phyloP scores from a whole-genome alignment of 2,797 vertebrate genomes.

The Neolamprologus multifasciatus region DNA sequence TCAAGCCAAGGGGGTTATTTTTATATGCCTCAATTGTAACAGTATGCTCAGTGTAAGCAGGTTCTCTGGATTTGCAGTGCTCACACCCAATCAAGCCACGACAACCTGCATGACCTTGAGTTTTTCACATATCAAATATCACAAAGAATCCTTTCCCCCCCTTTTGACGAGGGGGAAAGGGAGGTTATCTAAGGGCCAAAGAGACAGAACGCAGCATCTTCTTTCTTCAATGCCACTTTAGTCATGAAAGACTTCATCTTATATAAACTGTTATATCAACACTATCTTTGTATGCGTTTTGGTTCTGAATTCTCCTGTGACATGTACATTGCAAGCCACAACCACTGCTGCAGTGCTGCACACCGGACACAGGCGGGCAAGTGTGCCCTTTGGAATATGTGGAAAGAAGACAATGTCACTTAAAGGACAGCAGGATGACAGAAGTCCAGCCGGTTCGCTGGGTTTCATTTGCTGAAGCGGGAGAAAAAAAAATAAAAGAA shows the following conservation, averaged over 20 bases:
- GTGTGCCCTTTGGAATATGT: not conserved
- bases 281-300: not conserved
- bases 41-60: not conserved
- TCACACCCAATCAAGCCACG: not conserved
- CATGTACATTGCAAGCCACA: not conserved
- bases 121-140: not conserved
- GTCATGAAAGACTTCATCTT: not conserved
- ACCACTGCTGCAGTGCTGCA: not conserved
- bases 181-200: not conserved
- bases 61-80: not conserved
- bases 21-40: not conserved
- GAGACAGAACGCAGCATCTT: not conserved
- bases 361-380: not conserved
- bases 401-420: constrained; percentile 1
- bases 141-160: not conserved
- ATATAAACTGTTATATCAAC: not conserved
- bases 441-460: not conserved
- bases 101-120: not conserved
- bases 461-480: not conserved
- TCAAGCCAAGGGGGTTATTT: not conserved
- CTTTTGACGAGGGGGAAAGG: not conserved
- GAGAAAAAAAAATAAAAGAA: not conserved
- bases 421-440: not conserved
- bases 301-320: not conserved
- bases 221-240: not conserved